Base-by-base conservation (phyloP, 2,888 invertebrate genomes). In the Drosophila trichaetosa region DNA sequence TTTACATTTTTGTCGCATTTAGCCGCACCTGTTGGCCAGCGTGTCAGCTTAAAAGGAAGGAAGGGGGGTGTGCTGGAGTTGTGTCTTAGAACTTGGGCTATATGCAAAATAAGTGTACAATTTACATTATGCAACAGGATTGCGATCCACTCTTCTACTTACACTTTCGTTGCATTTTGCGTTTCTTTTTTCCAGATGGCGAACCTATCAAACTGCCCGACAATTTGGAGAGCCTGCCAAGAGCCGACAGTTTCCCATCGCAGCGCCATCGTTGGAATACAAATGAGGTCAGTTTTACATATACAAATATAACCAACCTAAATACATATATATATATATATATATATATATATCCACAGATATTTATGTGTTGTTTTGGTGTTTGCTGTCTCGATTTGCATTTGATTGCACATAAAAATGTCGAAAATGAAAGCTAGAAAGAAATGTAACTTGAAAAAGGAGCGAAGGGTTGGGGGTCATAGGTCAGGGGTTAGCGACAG, bases 201-300 rank as follows among this genome's bases (percentile, higher is more conserved):
- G 97, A 97, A 94, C 97, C 97, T 90, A 98, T 98, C 94, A 98
- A 98, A 94, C 94, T 98, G 91, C 98, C 98, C 74, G 98, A 98
- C 93, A 98, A 98, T 95, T 95, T 98, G 95, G 98, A 98, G 94
- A 97, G 97, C 93, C 95, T 99, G 93, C 98, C 97, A 87, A 96
- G 97, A 91, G 98, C 98, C 78, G 98, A 98, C 94, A 97, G 98
- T 94, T 98, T 99, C 94, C 98, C 98, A 81, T 96, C 96, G 88
- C 98, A 98, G 94, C 95, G 98, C 93, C 98, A 99, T 94, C 96
- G 98, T 89, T 99, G 99, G 99, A 99, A 99, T 96, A 99, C 98
- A 93, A 99, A 99, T 95, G 99, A 99, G 97, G 99, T 98, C 93
- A 94, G 95, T 91, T 85, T 78, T 58, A 61, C 77, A 63, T 60